A percentile compares a stretch with the other conserved stretches of the same genome.
Conservation (phyloP, 2,797 vertebrate species). For the Spinus olivaceus region DNA sequence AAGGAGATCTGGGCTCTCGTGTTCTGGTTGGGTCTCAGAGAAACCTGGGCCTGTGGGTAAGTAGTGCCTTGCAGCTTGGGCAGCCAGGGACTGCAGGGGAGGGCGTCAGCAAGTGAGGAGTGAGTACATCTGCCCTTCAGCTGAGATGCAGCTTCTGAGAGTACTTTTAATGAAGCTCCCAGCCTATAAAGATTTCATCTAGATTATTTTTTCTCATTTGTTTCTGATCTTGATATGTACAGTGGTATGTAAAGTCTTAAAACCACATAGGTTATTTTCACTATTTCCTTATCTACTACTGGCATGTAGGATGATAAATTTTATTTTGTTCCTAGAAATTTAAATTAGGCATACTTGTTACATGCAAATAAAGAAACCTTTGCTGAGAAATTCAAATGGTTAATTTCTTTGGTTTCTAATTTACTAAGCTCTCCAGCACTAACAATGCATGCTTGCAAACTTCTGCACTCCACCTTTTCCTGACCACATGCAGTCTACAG, state of each 20-base stretch:
- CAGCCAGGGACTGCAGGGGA: neutral
- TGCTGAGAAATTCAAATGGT: neutral
- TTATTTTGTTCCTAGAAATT: neutral
- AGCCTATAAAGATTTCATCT: neutral
- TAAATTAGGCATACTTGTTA: neutral
- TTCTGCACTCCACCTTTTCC: neutral
- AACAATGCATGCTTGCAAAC: neutral
- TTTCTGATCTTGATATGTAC: neutral
- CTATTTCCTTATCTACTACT: neutral
- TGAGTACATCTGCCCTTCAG: neutral
- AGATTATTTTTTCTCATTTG: neutral
- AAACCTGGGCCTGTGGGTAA: neutral
- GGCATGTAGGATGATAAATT: neutral
- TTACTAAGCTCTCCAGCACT: neutral
- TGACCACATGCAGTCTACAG: neutral
- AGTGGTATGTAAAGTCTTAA: neutral
- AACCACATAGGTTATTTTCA: neutral
- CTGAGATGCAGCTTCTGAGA: neutral
- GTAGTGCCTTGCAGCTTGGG: neutral
- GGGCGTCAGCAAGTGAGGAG: neutral
- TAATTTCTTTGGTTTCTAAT: slow-evolving; percentile 3
- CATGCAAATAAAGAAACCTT: neutral
- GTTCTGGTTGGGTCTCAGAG: neutral
- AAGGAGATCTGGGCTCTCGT: neutral
- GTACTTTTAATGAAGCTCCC: neutral